Evolutionary conservation across 53 echinoderm and acorn worm genomes (phyloP).

Genomic region (Pentamera pediparva): DNA sequence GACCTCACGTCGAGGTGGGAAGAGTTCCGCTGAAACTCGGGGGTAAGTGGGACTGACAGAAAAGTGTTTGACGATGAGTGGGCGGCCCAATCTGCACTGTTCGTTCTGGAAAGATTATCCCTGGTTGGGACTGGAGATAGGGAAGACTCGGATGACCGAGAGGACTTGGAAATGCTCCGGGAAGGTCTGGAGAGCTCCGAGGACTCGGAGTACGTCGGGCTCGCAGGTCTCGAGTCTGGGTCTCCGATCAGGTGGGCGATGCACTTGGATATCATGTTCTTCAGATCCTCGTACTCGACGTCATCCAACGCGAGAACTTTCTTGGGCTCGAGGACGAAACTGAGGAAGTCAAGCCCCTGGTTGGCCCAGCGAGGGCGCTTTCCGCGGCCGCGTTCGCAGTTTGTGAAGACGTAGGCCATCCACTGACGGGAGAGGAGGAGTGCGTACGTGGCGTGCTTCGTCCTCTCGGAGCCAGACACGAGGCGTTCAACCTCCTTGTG

Average conservation of each 20-base stretch:
- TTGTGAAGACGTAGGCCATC: constrained; percentile 88
- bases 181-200: not conserved
- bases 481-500: constrained; percentile 90
- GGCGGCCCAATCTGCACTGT: constrained; percentile 6
- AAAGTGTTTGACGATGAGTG: not conserved
- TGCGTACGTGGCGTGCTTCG: constrained; percentile 44
- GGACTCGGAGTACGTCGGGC: constrained; percentile 51
- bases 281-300: constrained; percentile 72
- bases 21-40: not conserved
- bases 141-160: constrained; percentile 17
- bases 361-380: constrained; percentile 91
- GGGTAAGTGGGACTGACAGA: not conserved
- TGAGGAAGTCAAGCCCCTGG: constrained; percentile 93
- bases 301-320: constrained; percentile 60
- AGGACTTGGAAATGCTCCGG: constrained; percentile 18
- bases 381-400: constrained; percentile 82
- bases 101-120: not conserved
- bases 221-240: constrained; percentile 54
- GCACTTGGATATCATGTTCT: constrained; percentile 58
- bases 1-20: constrained; percentile 7
- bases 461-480: constrained; percentile 62
- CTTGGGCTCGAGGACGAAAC: constrained; percentile 74
- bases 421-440: constrained; percentile 70
- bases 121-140: constrained; percentile 26
- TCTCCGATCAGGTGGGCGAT: constrained; percentile 79